Conservation (phyloP, 2,888 invertebrate species). For the Dichetophora obliterata region DNA sequence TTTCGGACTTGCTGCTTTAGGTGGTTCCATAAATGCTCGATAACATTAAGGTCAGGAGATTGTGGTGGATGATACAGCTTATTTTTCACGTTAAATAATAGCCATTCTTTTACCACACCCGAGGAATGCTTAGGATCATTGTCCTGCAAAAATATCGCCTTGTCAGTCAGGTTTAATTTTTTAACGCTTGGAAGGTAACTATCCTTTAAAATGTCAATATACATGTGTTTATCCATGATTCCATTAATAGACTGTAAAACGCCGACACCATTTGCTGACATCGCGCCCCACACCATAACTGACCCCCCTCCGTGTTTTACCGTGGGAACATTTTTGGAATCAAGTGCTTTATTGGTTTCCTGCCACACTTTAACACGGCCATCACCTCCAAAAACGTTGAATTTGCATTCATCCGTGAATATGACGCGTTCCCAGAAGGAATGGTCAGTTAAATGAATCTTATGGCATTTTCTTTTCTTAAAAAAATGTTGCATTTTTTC, state of each 20-base stretch:
- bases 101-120: neutral
- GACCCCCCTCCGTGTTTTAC: constrained; percentile 20
- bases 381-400: neutral
- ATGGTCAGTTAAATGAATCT: constrained; percentile 12
- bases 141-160: neutral
- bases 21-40: too few relatives aligned
- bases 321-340: constrained; percentile 20
- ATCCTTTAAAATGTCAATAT: constrained; percentile 13
- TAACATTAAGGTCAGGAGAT: too few relatives aligned
- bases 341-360: neutral
- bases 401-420: constrained; percentile 23
- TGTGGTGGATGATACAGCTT: too few relatives aligned
- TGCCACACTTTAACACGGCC: neutral
- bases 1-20: too few relatives aligned
- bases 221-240: constrained; percentile 28
- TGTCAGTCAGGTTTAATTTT: constrained; percentile 2
- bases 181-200: constrained; percentile 16
- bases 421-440: constrained; percentile 15
- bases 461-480: constrained; percentile 5
- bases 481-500: too few relatives aligned
- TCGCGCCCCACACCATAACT: constrained; percentile 18
- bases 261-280: constrained; percentile 24
- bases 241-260: constrained; percentile 32
- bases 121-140: neutral
- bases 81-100: too few relatives aligned